Evolutionary conservation across 1,140 invertebrate species (phyloP).

Genomic region (Hylaeus anthracinus): DNA sequence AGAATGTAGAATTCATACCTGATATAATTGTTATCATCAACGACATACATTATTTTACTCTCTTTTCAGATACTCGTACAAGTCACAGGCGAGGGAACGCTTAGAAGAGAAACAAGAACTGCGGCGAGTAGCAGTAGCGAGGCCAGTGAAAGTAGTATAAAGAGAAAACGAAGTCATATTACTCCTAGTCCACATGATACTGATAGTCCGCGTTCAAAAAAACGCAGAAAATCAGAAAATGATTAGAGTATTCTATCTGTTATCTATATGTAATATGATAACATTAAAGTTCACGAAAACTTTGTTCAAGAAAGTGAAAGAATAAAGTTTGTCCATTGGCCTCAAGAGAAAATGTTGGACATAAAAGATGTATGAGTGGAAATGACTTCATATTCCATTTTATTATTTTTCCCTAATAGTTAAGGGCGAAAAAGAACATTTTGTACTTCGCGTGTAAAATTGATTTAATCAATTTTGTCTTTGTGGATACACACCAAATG

Average conservation of each 20-base stretch:
- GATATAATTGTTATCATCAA: not conserved
- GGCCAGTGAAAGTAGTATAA: constrained; percentile 67
- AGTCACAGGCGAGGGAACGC: constrained; percentile 75
- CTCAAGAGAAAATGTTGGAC: not conserved
- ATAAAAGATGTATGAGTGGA: not conserved
- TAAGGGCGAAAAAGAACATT: not conserved
- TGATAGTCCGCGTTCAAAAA: constrained; percentile 75
- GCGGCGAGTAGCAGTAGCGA: constrained; percentile 76
- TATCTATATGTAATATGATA: constrained; percentile 9
- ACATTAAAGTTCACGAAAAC: constrained; percentile 17
- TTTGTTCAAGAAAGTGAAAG: not conserved
- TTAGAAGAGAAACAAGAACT: constrained; percentile 78
- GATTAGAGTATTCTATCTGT: constrained; percentile 59
- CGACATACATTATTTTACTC: constrained; percentile 1
- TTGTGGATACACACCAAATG: not conserved
- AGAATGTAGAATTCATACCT: constrained; percentile 26
- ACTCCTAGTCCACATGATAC: constrained; percentile 76
- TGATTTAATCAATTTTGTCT: not conserved
- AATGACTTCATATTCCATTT: not conserved
- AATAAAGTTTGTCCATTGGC: not conserved
- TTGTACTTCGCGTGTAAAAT: not conserved
- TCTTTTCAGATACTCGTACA: constrained; percentile 75
- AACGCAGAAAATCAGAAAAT: constrained; percentile 78
- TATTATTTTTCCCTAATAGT: not conserved
- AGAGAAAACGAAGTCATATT: constrained; percentile 77